Conservation (phyloP, 2,888 invertebrate species). For the Xanthorhoe spadicearia region DNA sequence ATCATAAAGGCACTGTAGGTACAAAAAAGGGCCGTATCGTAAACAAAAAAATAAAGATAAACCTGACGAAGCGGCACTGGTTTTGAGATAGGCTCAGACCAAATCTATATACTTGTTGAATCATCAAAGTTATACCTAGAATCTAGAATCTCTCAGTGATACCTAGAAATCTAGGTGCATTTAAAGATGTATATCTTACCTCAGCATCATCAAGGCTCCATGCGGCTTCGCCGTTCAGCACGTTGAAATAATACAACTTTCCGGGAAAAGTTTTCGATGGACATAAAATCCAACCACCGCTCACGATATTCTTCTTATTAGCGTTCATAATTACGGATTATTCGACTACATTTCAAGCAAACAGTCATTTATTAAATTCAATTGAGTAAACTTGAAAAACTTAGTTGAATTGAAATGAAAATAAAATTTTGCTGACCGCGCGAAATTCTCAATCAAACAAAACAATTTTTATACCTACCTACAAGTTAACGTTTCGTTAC, state of each 20-base stretch:
- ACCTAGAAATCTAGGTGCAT: neutral
- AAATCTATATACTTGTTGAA: neutral
- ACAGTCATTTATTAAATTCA: too few relatives aligned
- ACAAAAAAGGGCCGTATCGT: too few relatives aligned
- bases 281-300: constrained; percentile 64
- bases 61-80: too few relatives aligned
- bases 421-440: constrained; percentile 58
- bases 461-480: neutral
- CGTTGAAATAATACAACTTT: constrained; percentile 73
- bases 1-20: too few relatives aligned
- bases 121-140: neutral
- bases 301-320: constrained; percentile 46
- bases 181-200: constrained; percentile 43
- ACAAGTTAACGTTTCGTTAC: constrained; percentile 4
- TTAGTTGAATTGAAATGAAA: too few relatives aligned
- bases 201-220: constrained; percentile 63
- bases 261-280: constrained; percentile 69
- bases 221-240: constrained; percentile 61
- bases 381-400: neutral
- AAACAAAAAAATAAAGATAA: too few relatives aligned
- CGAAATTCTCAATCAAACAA: constrained; percentile 45
- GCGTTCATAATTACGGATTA: constrained; percentile 48
- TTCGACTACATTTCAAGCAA: constrained; percentile 15
- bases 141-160: neutral
- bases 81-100: too few relatives aligned